Evolutionary conservation across 2,797 vertebrate species (phyloP).

Genomic region (Enteromius trimaculatus): DNA sequence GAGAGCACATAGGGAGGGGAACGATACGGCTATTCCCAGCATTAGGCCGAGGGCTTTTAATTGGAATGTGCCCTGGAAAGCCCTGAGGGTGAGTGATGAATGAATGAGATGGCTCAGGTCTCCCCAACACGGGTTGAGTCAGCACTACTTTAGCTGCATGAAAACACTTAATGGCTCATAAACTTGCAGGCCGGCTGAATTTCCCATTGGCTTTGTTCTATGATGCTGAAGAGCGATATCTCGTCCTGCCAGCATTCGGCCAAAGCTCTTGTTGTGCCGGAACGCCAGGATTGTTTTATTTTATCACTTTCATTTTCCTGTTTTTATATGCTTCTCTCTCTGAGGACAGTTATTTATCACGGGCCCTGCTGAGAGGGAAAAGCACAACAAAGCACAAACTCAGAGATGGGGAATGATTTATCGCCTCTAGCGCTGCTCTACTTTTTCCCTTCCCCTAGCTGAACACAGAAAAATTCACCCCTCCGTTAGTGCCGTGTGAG

Average conservation of each 20-base stretch:
- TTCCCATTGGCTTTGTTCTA: slow-evolving; percentile 55
- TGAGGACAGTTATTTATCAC: slow-evolving; percentile 74
- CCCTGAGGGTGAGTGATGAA: slow-evolving; percentile 71
- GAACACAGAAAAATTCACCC: slow-evolving; percentile 53
- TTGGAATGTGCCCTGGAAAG: slow-evolving; percentile 62
- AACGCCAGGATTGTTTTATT: slow-evolving; percentile 67
- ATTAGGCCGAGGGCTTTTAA: slow-evolving; percentile 58
- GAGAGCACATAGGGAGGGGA: slow-evolving; percentile 22
- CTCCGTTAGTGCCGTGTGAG: neutral
- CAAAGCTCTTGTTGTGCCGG: slow-evolving; percentile 61
- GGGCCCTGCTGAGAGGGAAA: slow-evolving; percentile 59
- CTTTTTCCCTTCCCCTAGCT: slow-evolving; percentile 60
- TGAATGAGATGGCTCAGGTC: slow-evolving; percentile 55
- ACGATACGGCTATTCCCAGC: slow-evolving; percentile 44
- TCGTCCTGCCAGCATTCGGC: slow-evolving; percentile 42
- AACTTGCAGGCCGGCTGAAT: slow-evolving; percentile 64
- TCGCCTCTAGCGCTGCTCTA: slow-evolving; percentile 59
- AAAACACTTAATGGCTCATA: slow-evolving; percentile 72
- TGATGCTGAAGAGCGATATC: slow-evolving; percentile 42
- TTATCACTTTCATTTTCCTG: slow-evolving; percentile 75
- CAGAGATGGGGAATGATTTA: slow-evolving; percentile 73
- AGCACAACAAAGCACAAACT: slow-evolving; percentile 70
- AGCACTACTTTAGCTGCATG: slow-evolving; percentile 62
- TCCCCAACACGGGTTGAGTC: slow-evolving; percentile 55
- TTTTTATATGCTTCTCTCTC: slow-evolving; percentile 71